A percentile compares a stretch with the other conserved stretches of the same genome.
Conservation (phyloP, 2,113 vertebrate species). For the Carassius gibelio region DNA sequence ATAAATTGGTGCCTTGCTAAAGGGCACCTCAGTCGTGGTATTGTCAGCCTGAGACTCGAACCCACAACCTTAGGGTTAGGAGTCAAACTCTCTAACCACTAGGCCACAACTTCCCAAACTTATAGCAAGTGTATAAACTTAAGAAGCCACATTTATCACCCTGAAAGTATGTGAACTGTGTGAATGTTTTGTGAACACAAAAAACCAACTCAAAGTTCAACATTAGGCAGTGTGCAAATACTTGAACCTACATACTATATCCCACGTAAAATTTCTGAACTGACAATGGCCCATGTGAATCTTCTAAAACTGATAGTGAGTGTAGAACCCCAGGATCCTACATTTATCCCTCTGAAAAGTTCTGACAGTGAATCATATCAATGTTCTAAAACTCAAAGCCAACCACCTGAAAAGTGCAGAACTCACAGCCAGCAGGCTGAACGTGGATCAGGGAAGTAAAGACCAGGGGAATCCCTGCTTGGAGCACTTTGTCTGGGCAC, state of each 20-base stretch:
- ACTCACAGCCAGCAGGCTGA: neutral
- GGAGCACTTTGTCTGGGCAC: neutral
- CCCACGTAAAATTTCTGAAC: neutral
- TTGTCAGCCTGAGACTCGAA: too few species aligned
- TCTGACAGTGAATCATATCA: neutral
- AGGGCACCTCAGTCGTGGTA: too few species aligned
- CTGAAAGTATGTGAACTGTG: neutral
- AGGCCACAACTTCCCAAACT: neutral
- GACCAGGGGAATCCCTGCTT: neutral
- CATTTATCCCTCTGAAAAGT: neutral
- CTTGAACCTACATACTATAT: neutral
- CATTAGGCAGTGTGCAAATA: neutral
- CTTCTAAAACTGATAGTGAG: neutral
- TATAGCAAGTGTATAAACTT: too few species aligned
- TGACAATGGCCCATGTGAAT: neutral
- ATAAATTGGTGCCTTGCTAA: too few species aligned
- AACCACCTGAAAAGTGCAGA: constrained; percentile 10
- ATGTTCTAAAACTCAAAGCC: neutral
- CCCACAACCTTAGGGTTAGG: too few species aligned
- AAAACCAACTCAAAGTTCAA: neutral
- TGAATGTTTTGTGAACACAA: neutral
- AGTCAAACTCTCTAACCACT: too few species aligned
- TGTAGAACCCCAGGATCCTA: neutral
- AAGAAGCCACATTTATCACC: neutral
- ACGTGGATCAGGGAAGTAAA: neutral